Base-by-base conservation (phyloP, 2,888 invertebrate species). In the Cheilosia impressa region DNA sequence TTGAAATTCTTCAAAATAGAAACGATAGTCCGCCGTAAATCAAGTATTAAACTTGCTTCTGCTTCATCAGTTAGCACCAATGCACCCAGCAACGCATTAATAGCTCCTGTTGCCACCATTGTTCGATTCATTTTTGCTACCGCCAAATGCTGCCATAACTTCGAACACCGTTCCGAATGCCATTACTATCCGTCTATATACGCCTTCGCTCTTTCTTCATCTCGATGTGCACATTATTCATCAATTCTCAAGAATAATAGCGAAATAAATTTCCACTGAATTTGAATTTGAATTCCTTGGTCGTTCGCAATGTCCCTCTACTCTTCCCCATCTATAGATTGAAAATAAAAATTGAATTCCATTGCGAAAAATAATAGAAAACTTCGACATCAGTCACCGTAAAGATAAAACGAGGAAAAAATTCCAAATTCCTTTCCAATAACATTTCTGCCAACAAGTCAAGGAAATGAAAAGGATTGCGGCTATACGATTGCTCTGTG, bases 161-260 rank as follows among this genome's bases (percentile, higher is more conserved):
- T 58, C 22, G 34, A 71, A 71, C 43, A 65, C 68, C 79, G 75
- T 75, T 24, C 71, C 55, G 60, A 84, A 75, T 76, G n/a, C 75
- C 78, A 78, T 83, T 83, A 66, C 58, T 60, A 62, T 62, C 65
- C 53, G 19, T 63, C 72, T 52, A 58, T 27, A 22, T 38, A 55
- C 53, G 41, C 34, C 45, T 52, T 55, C 17, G 15, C 5, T 41
- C 24, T 47, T 13, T 15, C 52, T 52, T 50, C 55, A 17, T 47
- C 58, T 65, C 31, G 45, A 24, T 50, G 27, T 31, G 65, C 76
- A 72, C 60, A 85, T 72, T 77, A 76, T 81, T 81, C 76, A 85
- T 85, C 76, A 81, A 85, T 85, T 85, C 66, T 38, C 76, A 43
- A 63, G 81, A 77, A 85, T 81, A 85, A 77, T 85, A 52, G 81